Evolutionary conservation across 64 coral and sea anemone species (phyloP).

Genomic region (Montipora capricornis): DNA sequence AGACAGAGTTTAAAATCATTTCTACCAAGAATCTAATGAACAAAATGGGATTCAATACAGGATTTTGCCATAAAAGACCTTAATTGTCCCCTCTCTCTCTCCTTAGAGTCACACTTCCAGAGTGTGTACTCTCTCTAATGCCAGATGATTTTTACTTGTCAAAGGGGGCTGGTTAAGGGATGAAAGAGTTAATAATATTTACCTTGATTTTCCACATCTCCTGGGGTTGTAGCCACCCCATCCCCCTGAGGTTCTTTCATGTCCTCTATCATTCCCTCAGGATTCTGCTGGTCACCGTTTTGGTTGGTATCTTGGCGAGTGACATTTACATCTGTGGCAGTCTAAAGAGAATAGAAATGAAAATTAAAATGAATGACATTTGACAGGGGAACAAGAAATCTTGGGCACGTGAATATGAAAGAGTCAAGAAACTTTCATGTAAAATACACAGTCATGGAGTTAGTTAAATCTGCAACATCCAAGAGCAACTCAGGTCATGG

Average conservation of each 20-base stretch:
- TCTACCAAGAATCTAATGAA: not conserved
- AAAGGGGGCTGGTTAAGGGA: too few relatives aligned
- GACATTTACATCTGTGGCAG: slow-evolving; percentile 8
- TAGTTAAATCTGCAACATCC: not conserved
- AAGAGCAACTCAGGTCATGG: not conserved
- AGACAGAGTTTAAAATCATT: not conserved
- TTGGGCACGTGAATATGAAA: too few relatives aligned
- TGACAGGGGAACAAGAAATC: too few relatives aligned
- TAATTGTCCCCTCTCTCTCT: too few relatives aligned
- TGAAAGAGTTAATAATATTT: not conserved
- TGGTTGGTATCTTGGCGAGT: slow-evolving; percentile 11
- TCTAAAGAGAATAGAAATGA: not conserved
- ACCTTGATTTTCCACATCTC: slow-evolving; percentile 13
- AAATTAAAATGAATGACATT: too few relatives aligned
- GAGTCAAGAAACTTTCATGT: not conserved
- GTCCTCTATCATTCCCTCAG: slow-evolving; percentile 43
- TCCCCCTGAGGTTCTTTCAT: slow-evolving; percentile 16
- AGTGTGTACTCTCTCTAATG: too few relatives aligned
- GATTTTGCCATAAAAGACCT: not conserved
- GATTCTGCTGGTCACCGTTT: not conserved
- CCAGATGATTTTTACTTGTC: too few relatives aligned
- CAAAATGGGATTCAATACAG: not conserved
- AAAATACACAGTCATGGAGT: not conserved
- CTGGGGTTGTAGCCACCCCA: not conserved
- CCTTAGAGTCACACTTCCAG: too few relatives aligned